A percentile compares a stretch with the other conserved stretches of the same genome.
phyloP scores from a whole-genome alignment of 1,140 invertebrate species.

The Steinernema khuongi region DNA sequence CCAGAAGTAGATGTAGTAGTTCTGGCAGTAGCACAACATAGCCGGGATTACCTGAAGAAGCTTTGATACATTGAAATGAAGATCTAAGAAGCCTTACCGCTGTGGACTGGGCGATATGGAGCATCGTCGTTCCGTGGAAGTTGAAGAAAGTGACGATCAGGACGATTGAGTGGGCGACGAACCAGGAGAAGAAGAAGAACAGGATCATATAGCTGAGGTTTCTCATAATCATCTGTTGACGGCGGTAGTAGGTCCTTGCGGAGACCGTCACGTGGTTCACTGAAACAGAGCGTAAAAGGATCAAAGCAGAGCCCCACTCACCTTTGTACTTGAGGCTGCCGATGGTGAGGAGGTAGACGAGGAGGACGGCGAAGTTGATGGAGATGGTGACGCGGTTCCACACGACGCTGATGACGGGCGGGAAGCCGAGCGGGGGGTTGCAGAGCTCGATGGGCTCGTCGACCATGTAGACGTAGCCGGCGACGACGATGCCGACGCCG shows the following conservation, averaged over 20 bases:
- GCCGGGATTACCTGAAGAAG: not conserved
- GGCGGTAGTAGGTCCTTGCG: not conserved
- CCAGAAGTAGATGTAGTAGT: slow-evolving; percentile 7
- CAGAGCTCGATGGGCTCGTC: not conserved
- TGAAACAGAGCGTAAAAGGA: not conserved
- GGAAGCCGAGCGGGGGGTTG: not conserved
- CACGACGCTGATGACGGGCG: not conserved
- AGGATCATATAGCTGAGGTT: not conserved
- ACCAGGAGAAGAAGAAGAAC: slow-evolving; percentile 4
- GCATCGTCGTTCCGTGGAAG: not conserved
- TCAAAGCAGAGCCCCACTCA: not conserved
- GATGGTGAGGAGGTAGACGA: not conserved
- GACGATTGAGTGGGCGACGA: not conserved
- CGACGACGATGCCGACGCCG: not conserved
- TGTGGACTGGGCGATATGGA: not conserved
- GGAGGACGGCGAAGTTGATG: not conserved
- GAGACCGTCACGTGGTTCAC: not conserved
- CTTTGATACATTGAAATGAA: not conserved
- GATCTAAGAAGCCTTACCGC: not conserved
- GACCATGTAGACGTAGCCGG: not conserved
- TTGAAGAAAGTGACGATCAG: not conserved
- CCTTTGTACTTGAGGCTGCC: not conserved
- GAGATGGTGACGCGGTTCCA: not conserved
- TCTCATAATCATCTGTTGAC: not conserved
- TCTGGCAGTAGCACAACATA: not conserved